These are phyloP conservation scores for Phrynocephalus versicolor DNA, from an alignment of 2,113 vertebrate species.

Conservation along the genomic window DNA sequence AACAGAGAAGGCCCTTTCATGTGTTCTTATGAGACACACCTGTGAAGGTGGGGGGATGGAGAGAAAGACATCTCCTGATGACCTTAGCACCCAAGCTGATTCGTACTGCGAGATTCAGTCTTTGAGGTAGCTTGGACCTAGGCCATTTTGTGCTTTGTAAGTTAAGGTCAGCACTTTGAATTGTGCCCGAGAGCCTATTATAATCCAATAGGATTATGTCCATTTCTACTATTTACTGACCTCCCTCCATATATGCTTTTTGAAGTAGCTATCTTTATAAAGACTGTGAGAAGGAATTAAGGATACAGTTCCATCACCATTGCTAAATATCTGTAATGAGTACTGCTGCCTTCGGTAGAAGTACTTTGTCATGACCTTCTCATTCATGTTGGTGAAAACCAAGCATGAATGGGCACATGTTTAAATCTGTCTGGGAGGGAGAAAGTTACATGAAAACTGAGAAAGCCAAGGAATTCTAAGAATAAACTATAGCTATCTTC, in stretches of 20 bases:
- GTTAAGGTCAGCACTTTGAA: no score
- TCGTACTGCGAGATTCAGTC: no score
- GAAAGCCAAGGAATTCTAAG: not conserved
- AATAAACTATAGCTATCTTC: not conserved
- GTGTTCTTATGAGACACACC: no score
- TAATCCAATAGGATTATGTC: no score
- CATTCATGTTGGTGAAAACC: not conserved
- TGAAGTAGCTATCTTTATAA: not conserved
- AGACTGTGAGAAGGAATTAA: not conserved
- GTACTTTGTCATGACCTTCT: not conserved
- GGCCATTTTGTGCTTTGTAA: no score
- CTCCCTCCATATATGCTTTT: not conserved
- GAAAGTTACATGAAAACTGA: not conserved
- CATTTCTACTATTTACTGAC: not conserved
- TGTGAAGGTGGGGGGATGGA: no score
- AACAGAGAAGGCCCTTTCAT: no score
- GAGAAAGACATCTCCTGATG: no score
- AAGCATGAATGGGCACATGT: not conserved
- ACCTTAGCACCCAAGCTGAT: no score
- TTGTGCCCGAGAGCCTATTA: no score
- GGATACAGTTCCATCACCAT: not conserved
- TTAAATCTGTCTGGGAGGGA: not conserved
- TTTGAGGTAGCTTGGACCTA: no score
- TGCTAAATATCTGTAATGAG: not conserved
- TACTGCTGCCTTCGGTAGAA: not conserved